Base-by-base conservation (phyloP, 1,140 invertebrate genomes). In the Drosophila arawakana region DNA sequence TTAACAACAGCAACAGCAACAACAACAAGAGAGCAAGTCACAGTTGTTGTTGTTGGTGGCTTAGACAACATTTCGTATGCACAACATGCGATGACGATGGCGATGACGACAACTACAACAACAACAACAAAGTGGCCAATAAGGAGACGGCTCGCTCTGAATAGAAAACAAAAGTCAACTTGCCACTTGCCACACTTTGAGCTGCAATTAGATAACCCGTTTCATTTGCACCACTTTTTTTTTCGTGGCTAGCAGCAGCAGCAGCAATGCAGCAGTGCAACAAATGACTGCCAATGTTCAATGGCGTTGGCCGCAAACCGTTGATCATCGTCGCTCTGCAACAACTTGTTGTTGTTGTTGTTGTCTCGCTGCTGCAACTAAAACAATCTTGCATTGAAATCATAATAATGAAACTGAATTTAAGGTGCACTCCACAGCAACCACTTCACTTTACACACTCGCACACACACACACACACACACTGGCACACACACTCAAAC, bases 81-180 rank as follows among this genome's bases (percentile, higher is more conserved):
- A 84, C 74, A 89, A 71, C 80, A 89, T 70, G 80, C 59, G 63
- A 65, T 57, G 72, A 70, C 49, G 49, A 62, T 25, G 67, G 39
- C 44, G 43, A 72, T 25, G 61, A 15, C 44, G 44, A 47, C 13
- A 49, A 37, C 52, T 60, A 60, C 50, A 54, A 25, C 44, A 35
- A 47, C 25, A 49, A 47, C 52, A 57, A 60, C 18, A 50, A 8
- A 37, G 62, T 75, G 59, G 69, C 50, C 50, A 54, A 55, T 70
- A 52, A 58, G 73, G 69, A 25, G 65, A 47, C 66, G 67, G 50
- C 75, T 57, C 73, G 72, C 72, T 76, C 63, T 69, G 85, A 66
- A 89, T 89, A 89, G 85, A 89, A 89, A 89, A 76, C 85, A 89
- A 89, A 89, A 86, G 83, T 86, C 83, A 86, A 88, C 80, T 81